Percentiles rank a stretch among this genome's conserved stretches.
Evolutionary conservation across 2,797 vertebrate genomes (phyloP).

Genomic region (Spondyliosoma cantharus): DNA sequence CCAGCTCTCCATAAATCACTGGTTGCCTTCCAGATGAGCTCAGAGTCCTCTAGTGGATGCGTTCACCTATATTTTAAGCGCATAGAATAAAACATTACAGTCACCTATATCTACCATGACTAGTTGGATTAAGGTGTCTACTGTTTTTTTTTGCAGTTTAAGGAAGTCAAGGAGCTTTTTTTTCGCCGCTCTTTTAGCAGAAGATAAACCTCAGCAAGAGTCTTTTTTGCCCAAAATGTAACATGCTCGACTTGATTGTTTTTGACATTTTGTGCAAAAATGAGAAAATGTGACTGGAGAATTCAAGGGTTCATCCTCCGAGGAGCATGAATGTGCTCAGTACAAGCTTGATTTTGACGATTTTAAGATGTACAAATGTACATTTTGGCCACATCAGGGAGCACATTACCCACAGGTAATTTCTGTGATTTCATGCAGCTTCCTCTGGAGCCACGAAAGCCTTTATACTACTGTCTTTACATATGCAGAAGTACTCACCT

Average conservation of each 20-base stretch:
- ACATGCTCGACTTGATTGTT: background rate
- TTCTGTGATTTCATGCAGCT: too few species aligned
- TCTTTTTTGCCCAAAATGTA: too few species aligned
- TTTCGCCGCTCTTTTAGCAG: too few species aligned
- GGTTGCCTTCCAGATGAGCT: conserved; percentile 10
- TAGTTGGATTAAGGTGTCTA: background rate
- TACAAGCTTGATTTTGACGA: background rate
- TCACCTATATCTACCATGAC: conserved; percentile 9
- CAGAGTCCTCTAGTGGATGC: background rate
- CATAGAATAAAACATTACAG: conserved; percentile 51
- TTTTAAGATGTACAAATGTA: background rate
- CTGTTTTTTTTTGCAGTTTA: background rate
- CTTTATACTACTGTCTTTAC: too few species aligned
- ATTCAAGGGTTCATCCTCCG: background rate
- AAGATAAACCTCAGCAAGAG: background rate
- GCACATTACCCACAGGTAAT: too few species aligned
- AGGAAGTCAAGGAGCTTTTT: background rate
- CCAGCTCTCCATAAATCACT: conserved; percentile 57
- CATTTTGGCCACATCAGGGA: background rate
- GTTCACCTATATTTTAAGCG: conserved; percentile 44
- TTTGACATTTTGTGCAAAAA: background rate
- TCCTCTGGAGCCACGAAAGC: too few species aligned
- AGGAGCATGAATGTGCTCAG: background rate
- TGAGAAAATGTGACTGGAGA: background rate
- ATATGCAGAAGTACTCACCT: too few species aligned